Base-by-base conservation (phyloP, 2,113 vertebrate species). In the Mesembrinibis cayennensis region DNA sequence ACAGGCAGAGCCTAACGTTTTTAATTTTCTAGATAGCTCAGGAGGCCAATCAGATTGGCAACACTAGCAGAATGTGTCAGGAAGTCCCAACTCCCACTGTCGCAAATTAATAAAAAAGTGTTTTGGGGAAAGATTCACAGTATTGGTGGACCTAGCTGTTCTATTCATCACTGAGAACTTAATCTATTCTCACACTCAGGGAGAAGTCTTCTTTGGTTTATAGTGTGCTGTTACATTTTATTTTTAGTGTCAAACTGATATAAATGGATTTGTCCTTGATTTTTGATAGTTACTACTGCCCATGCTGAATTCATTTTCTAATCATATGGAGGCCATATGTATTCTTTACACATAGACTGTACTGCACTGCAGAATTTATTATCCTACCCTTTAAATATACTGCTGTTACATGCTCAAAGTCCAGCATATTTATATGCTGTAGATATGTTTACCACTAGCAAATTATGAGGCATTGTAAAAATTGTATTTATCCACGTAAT, bases 281-380 rank as follows among this genome's bases (percentile, higher is more conserved):
- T 96, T 59, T 79, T 86, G 42, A 36, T 78, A 11, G 50, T 87
- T 82, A 53, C 32, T 95, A 20, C 82, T 97, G 63, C 49, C 86
- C 15, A 17, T 85, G 53, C 66, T 78, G 74, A 88, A 85, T 97
- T 96, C 4, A 77, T 95, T 92, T 97, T 89, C 52, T 70, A 67
- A 62, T 95, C 89, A 61, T 93, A 23, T 91, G 96, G 91, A 74
- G 81, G 13, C 86, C 91, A 85, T 93, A 92, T 94, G 94, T 93
- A 69, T 96, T 97, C 71, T 91, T 94, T 79, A 78, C 29, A 50
- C 86, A 71, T 7, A 66, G 59, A 16, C 85, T 79, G 34, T 61
- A 32, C 34, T 40, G 59, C 78, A 29, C n/a, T 82, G 84, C 76
- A 70, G 79, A 92, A 79, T 93, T 95, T 85, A 79, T 90, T 86